Conservation (phyloP, 1,140 invertebrate genomes). For the Tribolium castaneum region DNA sequence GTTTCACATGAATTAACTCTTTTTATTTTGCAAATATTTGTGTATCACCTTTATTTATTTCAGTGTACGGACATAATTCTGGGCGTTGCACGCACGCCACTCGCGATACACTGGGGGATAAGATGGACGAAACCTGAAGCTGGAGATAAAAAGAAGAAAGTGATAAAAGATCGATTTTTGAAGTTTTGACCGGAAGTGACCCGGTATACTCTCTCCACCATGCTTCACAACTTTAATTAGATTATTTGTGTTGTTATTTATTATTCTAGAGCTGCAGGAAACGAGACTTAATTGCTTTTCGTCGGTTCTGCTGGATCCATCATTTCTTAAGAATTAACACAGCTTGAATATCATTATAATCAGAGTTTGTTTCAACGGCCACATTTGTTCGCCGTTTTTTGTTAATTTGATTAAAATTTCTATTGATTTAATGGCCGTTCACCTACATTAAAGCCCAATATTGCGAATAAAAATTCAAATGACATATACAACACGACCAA, state of each 20-base stretch:
- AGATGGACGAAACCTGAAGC: neutral
- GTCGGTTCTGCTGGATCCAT: neutral
- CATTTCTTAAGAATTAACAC: conserved; percentile 1
- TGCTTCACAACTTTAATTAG: neutral
- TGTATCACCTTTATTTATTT: conserved; percentile 60
- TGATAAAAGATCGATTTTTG: neutral
- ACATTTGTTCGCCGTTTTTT: neutral
- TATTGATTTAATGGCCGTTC: neutral
- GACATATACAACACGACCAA: neutral
- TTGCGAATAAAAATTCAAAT: conserved; percentile 3
- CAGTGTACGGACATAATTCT: conserved; percentile 52
- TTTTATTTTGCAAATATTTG: conserved; percentile 58
- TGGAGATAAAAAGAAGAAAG: neutral
- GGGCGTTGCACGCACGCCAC: conserved; percentile 49
- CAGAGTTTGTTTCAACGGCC: neutral
- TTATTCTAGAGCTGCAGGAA: conserved; percentile 16
- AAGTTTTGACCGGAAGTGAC: neutral
- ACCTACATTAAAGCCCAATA: conserved; percentile 4
- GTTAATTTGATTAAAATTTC: neutral
- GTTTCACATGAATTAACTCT: conserved; percentile 53
- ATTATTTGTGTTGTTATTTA: conserved; percentile 10
- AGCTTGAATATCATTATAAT: neutral
- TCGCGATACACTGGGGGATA: neutral
- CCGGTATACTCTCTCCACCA: neutral
- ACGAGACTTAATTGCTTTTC: conserved; percentile 17